Evolutionary conservation across 2,113 vertebrate genomes (phyloP).

Genomic region (Oenanthe oenanthe): DNA sequence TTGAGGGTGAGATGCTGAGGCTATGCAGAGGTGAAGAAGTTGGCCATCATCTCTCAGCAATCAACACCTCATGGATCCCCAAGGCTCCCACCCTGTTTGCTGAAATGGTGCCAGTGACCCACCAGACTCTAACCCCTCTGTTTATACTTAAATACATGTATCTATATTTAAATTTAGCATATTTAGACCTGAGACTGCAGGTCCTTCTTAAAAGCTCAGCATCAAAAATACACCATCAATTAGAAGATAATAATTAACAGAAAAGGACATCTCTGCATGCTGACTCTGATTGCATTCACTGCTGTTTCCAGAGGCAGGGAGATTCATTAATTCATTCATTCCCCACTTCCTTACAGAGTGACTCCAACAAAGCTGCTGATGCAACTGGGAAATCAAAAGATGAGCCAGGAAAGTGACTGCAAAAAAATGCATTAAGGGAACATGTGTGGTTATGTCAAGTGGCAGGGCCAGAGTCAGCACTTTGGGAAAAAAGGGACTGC

Average conservation of each 20-base stretch:
- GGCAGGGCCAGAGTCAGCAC: background rate
- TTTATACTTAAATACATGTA: background rate
- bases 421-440: constrained; percentile 1
- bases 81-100: background rate
- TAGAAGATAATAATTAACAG: background rate
- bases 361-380: constrained; percentile 17
- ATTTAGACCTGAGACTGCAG: background rate
- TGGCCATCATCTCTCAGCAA: background rate
- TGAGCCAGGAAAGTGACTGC: background rate
- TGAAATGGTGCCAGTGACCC: background rate
- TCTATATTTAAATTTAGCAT: background rate
- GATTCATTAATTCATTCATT: background rate
- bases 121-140: background rate
- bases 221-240: background rate
- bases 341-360: background rate
- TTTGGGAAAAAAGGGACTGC: background rate
- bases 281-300: background rate
- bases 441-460: background rate
- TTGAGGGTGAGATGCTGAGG: background rate
- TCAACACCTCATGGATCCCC: background rate
- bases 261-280: background rate
- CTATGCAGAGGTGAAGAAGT: rapidly evolving
- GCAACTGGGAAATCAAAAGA: constrained; percentile 34
- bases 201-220: background rate
- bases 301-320: background rate